phyloP scores from a whole-genome alignment of 2,888 invertebrate species.

The Salpingus planirostris region DNA sequence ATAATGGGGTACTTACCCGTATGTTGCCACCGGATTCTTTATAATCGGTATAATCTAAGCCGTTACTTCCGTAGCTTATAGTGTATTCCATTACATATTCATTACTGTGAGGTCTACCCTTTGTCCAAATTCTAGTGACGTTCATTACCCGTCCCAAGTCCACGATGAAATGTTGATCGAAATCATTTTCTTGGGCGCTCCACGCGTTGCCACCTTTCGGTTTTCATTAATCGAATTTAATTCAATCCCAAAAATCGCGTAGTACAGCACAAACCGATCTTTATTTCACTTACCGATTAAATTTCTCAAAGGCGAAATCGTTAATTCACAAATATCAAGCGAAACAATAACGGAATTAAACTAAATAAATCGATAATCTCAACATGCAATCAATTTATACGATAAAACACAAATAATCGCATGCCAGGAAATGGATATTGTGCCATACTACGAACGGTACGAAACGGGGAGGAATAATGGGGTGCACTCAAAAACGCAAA shows the following conservation, averaged over 20 bases:
- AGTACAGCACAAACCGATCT: constrained; percentile 12
- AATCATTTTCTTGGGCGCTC: constrained; percentile 86
- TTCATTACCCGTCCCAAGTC: constrained; percentile 84
- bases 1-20: too few relatives aligned
- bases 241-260: constrained; percentile 1
- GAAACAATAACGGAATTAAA: too few relatives aligned
- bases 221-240: too few relatives aligned
- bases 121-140: constrained; percentile 80
- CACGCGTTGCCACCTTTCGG: constrained; percentile 86
- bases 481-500: constrained; percentile 6
- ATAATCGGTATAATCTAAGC: constrained; percentile 80
- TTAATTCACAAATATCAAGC: too few relatives aligned
- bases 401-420: constrained; percentile 4
- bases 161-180: constrained; percentile 83
- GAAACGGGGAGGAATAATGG: too few relatives aligned
- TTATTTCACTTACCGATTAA: too few relatives aligned
- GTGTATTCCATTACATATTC: constrained; percentile 92
- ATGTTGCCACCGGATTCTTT: constrained; percentile 83
- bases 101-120: constrained; percentile 80
- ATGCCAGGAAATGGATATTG: constrained; percentile 9
- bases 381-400: background rate
- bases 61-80: constrained; percentile 87
- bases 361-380: background rate
- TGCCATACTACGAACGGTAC: constrained; percentile 16
- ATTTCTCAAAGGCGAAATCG: too few relatives aligned